Evolutionary conservation across 2,797 vertebrate species (phyloP), one percentile per base, ranked within the genome.

Genomic region (Ambastaia sidthimunki): DNA sequence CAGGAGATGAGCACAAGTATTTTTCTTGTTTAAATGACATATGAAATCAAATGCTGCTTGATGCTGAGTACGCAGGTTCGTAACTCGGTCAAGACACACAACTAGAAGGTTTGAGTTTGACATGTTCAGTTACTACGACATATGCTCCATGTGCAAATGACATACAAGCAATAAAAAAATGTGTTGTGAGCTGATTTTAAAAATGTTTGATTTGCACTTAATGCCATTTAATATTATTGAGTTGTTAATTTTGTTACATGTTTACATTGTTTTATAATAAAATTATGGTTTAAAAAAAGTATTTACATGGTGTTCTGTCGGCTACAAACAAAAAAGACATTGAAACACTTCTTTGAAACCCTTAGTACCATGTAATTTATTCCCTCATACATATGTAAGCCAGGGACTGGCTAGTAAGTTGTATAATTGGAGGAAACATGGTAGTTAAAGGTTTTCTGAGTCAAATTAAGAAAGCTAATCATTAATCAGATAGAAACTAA

Each of bases 181-280:
- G 87, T 94, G 88, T 91, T 91, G 91, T 93, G 90, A 91, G 89
- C 90, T 89, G 91, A 84, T 78, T 87, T 81, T 89, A 89, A 75
- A 89, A 88, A 86, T 85, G 82, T 84, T 94, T 93, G 87, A 91
- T 93, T 95, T 94, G 93, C 94, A 93, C 93, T 93, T 93, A 67
- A 25, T 55, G 70, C 85, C 82, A 88, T 92, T 90, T 90, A 89
- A 85, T 83, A 87, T 91, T 91, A 90, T 88, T 92, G 87, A 76
- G 89, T 87, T 89, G 86, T 89, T 90, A 82, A 91, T 93, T 87
- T 94, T 94, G 88, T 94, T 95, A 94, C 89, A 94, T 97, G 95
- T 98, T 98, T 98, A 98, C 95, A 94, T 92, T 89, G 92, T 95
- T 96, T 96, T 97, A 85, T 94, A 93, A 93, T 93, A 93, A 94